A percentile compares a stretch with the other conserved stretches of the same genome.
Evolutionary conservation across 30 jellyfish, hydroid and myxozoan species (phyloP).

Genomic region (Aurelia sp.): DNA sequence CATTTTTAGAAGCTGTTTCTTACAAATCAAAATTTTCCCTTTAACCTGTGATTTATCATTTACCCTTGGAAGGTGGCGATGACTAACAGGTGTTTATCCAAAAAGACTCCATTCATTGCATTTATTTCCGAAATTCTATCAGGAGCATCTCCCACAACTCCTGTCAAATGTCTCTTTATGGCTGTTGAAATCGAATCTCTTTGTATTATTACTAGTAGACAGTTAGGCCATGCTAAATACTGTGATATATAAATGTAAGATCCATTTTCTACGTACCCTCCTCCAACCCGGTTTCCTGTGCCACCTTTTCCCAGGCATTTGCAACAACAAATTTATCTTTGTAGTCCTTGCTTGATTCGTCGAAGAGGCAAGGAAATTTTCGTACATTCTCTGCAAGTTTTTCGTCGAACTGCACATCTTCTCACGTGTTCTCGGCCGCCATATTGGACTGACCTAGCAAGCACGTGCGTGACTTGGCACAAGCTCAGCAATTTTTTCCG

Average conservation of each 20-base stretch:
- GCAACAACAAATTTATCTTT: constrained; percentile 38
- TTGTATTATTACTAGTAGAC: background rate
- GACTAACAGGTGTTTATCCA: too few species aligned
- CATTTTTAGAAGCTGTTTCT: too few species aligned
- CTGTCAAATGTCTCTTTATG: too few species aligned
- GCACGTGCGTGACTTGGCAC: too few species aligned
- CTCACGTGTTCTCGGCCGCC: background rate
- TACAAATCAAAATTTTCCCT: too few species aligned
- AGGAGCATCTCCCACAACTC: too few species aligned
- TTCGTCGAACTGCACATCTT: constrained; percentile 36
- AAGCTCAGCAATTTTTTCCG: too few species aligned
- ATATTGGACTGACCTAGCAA: background rate
- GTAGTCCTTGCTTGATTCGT: constrained; percentile 35
- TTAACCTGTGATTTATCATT: too few species aligned
- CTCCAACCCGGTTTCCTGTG: constrained; percentile 20
- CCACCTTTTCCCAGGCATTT: constrained; percentile 54
- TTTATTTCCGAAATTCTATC: too few species aligned
- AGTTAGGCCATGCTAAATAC: background rate
- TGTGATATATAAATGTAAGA: background rate
- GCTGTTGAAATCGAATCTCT: background rate
- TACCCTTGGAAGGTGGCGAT: too few species aligned
- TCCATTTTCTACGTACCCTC: constrained; percentile 3
- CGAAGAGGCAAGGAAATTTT: constrained; percentile 45
- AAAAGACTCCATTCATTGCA: too few species aligned
- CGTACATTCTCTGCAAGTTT: constrained; percentile 37